Base-by-base conservation (phyloP, 64 coral and sea anemone species). In the Platygyra sinensis region DNA sequence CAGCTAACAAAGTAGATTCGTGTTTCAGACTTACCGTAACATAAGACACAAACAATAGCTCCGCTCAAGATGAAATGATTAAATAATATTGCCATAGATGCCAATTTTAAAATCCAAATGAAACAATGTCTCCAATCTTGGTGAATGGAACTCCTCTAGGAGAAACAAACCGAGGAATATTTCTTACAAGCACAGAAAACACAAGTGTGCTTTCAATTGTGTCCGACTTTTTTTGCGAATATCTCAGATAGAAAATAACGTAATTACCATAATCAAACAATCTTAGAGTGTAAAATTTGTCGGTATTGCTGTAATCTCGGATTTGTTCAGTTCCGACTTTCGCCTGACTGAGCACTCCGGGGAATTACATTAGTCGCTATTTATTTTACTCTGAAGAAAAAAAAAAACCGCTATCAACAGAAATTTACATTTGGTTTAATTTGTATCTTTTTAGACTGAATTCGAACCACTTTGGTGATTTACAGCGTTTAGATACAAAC, bases 191-290 rank as follows among this genome's bases (percentile, higher is more conserved):
- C 9, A n/a, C 22, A 69, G 65, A 16, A 57, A 57, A 57, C 54
- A 57, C 15, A 57, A 57, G 54, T 57, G 12, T 16, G 65, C 65
- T 11, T 11, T 2, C 25, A 5, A n/a, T 80, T 31, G 15, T 9
- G 54, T 18, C 59, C 28, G 27, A 31, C 11, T 31, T 62, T 36
- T 14, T 30, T 60, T 32, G n/a, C 52, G 6, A 80, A 61, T 17
- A 33, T 80, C 61, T 61, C 7, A 18, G 25, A 80, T 59, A 80
- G 62, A 57, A 27, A 18, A 19, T 60, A 80, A 80, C 33, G 10
- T 80, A 20, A 60, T 80, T 61, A 60, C 17, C 77, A 8, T 55
- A 80, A 60, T 80, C 78, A 80, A 61, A 31, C 55, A 61, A 59
- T 80, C 17, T 77, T 19, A 19, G 10, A 39, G 75, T 39, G 7